Conservation (phyloP, 2,888 invertebrate genomes). For the Nudaria mundana region DNA sequence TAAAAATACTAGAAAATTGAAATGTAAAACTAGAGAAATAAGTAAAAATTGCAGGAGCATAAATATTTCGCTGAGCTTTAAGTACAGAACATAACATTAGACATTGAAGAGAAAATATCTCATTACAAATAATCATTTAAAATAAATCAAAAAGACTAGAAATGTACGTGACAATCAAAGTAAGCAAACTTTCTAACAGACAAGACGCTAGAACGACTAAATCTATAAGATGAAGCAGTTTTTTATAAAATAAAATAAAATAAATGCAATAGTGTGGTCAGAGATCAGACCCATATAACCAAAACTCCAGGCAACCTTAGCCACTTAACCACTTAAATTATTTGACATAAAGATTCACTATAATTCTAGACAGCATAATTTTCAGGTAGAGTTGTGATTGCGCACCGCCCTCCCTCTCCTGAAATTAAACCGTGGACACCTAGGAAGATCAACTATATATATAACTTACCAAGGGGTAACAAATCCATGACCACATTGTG, state of each 20-base stretch:
- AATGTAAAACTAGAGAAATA: background rate
- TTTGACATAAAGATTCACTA: too few species aligned
- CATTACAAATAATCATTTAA: constrained; percentile 15
- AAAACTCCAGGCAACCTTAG: too few species aligned
- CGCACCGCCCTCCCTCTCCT: too few species aligned
- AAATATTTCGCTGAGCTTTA: constrained; percentile 16
- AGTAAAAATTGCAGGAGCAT: constrained; percentile 22
- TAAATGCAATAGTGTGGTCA: background rate
- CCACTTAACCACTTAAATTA: too few species aligned
- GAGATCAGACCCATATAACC: too few species aligned
- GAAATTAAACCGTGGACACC: too few species aligned
- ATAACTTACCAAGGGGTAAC: too few species aligned
- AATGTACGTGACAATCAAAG: constrained; percentile 25
- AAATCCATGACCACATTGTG: too few species aligned
- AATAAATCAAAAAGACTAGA: constrained; percentile 21
- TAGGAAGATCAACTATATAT: too few species aligned
- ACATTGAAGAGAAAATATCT: background rate
- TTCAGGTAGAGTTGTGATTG: too few species aligned
- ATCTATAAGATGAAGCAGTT: constrained; percentile 15
- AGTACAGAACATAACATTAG: constrained; percentile 9
- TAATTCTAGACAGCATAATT: too few species aligned
- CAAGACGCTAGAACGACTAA: constrained; percentile 13
- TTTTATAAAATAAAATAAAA: background rate
- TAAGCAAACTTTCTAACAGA: constrained; percentile 28
- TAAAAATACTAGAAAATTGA: background rate